These are phyloP conservation scores for Numenius phaeopus DNA, from an alignment of 2,797 vertebrate species.

Conservation along the genomic window DNA sequence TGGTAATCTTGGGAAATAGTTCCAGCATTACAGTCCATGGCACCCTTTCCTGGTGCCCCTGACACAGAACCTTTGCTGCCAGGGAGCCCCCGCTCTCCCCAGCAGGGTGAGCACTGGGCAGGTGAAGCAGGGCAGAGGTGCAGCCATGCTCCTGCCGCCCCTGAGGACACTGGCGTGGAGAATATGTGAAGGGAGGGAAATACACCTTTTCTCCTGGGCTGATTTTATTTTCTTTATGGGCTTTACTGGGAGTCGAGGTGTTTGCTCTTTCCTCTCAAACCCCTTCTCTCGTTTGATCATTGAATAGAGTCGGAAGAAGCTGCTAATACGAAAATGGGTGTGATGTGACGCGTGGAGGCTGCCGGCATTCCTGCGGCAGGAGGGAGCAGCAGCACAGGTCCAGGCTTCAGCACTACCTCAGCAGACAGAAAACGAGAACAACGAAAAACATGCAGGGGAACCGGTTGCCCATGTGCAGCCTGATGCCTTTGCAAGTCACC, in stretches of 20 bases:
- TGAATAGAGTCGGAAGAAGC: neutral
- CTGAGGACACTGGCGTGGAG: neutral
- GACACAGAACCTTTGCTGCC: neutral
- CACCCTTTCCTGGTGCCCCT: neutral
- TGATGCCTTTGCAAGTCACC: neutral
- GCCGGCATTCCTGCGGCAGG: neutral
- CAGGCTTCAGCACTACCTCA: neutral
- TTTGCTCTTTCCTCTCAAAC: too few relatives aligned
- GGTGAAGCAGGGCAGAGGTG: neutral
- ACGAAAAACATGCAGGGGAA: neutral
- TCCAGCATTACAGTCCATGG: neutral
- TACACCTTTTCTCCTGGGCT: neutral
- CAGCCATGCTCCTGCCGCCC: neutral
- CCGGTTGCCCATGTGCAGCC: neutral
- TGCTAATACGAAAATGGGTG: neutral
- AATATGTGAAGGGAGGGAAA: accelerated
- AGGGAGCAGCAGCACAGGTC: neutral
- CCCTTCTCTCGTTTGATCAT: too few relatives aligned
- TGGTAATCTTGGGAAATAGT: constrained; percentile 27
- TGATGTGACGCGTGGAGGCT: neutral
- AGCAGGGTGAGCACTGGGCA: neutral
- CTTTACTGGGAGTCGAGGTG: neutral
- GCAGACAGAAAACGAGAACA: neutral
- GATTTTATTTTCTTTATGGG: neutral
- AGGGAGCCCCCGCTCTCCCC: neutral